Evolutionary conservation across 2,113 vertebrate species (phyloP).

Genomic region (Coracopsis vasa): DNA sequence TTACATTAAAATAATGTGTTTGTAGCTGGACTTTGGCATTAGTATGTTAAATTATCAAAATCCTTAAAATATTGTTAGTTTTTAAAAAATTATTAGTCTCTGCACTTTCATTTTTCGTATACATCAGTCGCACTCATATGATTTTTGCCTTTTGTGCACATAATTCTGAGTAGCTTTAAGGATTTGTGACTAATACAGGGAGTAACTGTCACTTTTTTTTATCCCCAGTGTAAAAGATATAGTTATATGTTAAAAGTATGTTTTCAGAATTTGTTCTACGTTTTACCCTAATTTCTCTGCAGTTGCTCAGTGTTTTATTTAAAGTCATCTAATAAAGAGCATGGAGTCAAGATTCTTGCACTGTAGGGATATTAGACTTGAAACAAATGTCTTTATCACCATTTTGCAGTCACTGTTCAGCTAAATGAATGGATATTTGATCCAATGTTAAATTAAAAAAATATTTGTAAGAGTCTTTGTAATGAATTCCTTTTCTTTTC

Average conservation of each 20-base stretch:
- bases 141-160: neutral
- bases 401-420: conserved; percentile 25
- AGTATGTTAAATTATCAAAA: neutral
- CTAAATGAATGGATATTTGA: conserved; percentile 27
- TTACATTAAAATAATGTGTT: neutral
- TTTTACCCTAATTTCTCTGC: neutral
- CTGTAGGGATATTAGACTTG: neutral
- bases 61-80: neutral
- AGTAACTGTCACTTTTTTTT: neutral
- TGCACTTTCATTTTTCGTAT: conserved; percentile 3
- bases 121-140: neutral
- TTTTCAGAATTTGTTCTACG: neutral
- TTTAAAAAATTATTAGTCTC: neutral
- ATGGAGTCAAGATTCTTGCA: neutral
- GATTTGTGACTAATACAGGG: neutral
- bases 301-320: neutral
- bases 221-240: neutral
- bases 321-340: conserved; percentile 1
- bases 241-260: neutral
- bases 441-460: conserved; percentile 27
- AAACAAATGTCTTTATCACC: conserved; percentile 31
- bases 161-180: neutral
- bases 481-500: neutral
- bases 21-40: neutral
- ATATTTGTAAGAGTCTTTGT: neutral